These are phyloP conservation scores for Eriosoma lanigerum DNA, from an alignment of 1,140 invertebrate genomes.

Conservation along the genomic window DNA sequence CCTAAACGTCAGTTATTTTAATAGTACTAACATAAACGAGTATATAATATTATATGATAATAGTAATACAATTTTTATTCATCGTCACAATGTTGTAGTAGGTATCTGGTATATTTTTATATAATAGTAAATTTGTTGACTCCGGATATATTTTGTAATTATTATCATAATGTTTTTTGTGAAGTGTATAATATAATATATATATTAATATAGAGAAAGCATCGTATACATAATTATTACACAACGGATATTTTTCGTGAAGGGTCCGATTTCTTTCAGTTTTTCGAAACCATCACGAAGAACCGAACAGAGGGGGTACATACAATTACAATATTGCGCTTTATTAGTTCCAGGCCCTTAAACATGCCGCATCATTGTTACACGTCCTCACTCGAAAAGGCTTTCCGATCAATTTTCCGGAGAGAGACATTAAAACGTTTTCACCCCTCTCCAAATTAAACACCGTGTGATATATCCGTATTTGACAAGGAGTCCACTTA, in stretches of 20 bases:
- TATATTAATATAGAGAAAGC: no score
- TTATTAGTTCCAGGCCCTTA: slow-evolving; percentile 50
- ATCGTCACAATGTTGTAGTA: no score
- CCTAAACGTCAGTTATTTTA: no score
- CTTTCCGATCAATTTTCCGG: slow-evolving; percentile 45
- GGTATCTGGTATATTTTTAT: no score
- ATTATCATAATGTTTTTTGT: no score
- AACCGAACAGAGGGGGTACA: neutral
- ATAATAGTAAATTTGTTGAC: no score
- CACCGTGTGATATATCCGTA: slow-evolving; percentile 17
- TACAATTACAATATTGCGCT: slow-evolving; percentile 42
- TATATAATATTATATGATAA: no score
- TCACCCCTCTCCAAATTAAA: slow-evolving; percentile 31
- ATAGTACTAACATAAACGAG: no score
- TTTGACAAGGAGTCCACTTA: neutral
- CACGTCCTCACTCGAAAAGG: slow-evolving; percentile 35
- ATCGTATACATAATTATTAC: no score
- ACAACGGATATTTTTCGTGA: neutral
- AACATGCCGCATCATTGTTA: slow-evolving; percentile 38
- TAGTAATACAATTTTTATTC: no score
- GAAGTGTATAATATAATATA: no score
- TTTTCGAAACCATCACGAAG: neutral
- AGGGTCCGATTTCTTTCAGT: neutral
- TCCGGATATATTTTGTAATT: no score
- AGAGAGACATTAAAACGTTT: slow-evolving; percentile 41